phyloP scores from a whole-genome alignment of 1,140 invertebrate genomes.

The Aphelenchoides besseyi region DNA sequence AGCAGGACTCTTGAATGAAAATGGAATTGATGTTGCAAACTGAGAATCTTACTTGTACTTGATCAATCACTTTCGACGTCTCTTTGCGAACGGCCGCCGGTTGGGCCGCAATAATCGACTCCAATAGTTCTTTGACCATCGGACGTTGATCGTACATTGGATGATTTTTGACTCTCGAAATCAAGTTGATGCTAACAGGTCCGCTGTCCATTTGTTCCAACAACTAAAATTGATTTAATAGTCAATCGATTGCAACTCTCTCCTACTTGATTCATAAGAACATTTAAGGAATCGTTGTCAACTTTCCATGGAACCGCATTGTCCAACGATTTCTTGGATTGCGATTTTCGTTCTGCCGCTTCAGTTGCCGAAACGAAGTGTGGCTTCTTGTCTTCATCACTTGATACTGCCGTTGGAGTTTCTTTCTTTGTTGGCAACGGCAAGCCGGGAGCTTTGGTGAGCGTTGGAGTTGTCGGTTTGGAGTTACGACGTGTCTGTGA shows the following conservation, averaged over 20 bases:
- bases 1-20: slow-evolving; percentile 13
- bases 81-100: slow-evolving; percentile 57
- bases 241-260: neutral
- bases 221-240: slow-evolving; percentile 32
- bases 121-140: slow-evolving; percentile 61
- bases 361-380: slow-evolving; percentile 24
- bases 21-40: neutral
- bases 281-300: slow-evolving; percentile 58
- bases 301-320: slow-evolving; percentile 34
- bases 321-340: neutral
- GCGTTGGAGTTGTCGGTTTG: slow-evolving; percentile 24
- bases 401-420: neutral
- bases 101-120: slow-evolving; percentile 60
- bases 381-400: slow-evolving; percentile 24
- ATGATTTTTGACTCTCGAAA: slow-evolving; percentile 58
- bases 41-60: slow-evolving; percentile 35
- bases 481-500: slow-evolving; percentile 25
- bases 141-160: slow-evolving; percentile 57
- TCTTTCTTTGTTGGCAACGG: slow-evolving; percentile 23
- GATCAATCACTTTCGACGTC: slow-evolving; percentile 58
- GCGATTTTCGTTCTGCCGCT: slow-evolving; percentile 19
- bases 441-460: slow-evolving; percentile 12
- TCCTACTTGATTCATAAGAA: slow-evolving; percentile 60
- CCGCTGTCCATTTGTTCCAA: slow-evolving; percentile 62
- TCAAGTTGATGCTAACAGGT: slow-evolving; percentile 56